A percentile compares a stretch with the other conserved stretches of the same genome.
These are phyloP conservation scores for Taeniopygia guttata DNA, from an alignment of 2,797 vertebrate species.

Conservation along the genomic window DNA sequence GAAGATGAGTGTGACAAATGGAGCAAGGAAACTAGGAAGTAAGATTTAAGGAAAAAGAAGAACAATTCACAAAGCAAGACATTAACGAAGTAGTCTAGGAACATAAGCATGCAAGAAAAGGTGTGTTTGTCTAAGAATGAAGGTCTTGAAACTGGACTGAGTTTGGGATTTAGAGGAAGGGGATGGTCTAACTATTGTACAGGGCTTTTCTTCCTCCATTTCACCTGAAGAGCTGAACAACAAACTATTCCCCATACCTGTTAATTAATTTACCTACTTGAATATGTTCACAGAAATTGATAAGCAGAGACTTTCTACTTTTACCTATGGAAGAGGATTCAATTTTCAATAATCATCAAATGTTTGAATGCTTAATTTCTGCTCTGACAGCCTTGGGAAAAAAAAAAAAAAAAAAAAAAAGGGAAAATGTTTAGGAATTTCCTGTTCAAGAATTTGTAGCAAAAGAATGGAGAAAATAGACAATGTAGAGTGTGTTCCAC, in stretches of 20 bases:
- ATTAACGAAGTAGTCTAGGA: background rate
- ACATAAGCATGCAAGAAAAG: background rate
- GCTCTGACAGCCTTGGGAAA: background rate
- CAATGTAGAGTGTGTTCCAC: background rate
- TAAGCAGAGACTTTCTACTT: background rate
- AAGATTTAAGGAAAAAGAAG: background rate
- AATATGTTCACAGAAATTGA: fast-evolving
- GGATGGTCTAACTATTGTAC: background rate
- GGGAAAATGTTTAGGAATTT: background rate
- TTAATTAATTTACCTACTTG: background rate
- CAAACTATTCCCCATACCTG: background rate
- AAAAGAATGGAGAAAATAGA: background rate
- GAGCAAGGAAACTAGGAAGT: background rate
- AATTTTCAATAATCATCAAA: background rate
- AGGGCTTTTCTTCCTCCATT: background rate
- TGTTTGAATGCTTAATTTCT: background rate
- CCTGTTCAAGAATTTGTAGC: background rate
- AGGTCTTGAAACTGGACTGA: background rate
- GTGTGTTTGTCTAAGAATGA: background rate
- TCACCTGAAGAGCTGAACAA: background rate
- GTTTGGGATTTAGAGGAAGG: background rate
- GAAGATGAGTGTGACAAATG: background rate
- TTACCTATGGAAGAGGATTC: background rate
- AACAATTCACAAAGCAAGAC: background rate
- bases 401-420: background rate